Conservation (phyloP, 2,888 invertebrate species). For the Stenurella melanura region DNA sequence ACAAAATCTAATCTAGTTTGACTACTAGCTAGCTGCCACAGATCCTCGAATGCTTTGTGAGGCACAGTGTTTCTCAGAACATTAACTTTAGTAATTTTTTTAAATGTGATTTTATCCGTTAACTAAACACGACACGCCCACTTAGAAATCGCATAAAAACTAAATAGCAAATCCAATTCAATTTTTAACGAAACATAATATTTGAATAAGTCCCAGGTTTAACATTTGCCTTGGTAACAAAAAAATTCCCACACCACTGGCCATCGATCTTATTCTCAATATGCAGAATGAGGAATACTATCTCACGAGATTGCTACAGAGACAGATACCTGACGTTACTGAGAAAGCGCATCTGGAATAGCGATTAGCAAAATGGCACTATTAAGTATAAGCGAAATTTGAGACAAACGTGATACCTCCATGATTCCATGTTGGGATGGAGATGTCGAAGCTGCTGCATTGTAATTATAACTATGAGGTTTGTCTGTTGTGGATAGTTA, state of each 20-base stretch:
- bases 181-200: no score
- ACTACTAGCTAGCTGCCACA: no score
- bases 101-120: no score
- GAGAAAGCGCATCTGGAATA: slow-evolving; percentile 20
- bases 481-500: slow-evolving; percentile 1
- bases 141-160: no score
- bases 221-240: no score
- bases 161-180: no score
- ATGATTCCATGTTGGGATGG: background rate
- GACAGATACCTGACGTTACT: background rate
- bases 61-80: no score
- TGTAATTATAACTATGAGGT: slow-evolving; percentile 17
- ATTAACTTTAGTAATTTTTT: no score
- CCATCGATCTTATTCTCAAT: slow-evolving; percentile 11
- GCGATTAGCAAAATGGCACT: background rate
- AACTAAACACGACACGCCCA: no score
- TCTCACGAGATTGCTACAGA: background rate
- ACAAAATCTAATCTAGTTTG: no score
- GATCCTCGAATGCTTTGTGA: no score
- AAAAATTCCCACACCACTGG: background rate
- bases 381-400: slow-evolving; percentile 2
- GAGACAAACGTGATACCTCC: background rate
- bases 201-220: no score
- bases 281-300: slow-evolving; percentile 1
- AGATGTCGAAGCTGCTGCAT: background rate